phyloP scores from a whole-genome alignment of 2,888 invertebrate species.

The Hetaerina titia region DNA sequence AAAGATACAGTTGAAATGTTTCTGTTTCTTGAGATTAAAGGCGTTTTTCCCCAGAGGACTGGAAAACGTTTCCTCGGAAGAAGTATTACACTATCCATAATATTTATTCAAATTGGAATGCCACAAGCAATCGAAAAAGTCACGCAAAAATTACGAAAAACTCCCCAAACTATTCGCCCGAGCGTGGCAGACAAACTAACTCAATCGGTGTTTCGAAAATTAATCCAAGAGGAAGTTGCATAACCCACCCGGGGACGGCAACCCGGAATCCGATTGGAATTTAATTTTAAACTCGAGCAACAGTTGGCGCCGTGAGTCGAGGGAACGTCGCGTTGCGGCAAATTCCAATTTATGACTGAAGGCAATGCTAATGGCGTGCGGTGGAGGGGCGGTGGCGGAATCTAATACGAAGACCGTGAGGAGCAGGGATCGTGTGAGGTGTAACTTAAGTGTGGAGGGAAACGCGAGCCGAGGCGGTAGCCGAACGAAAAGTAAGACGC shows the following conservation, averaged over 20 bases:
- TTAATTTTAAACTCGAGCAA: slow-evolving; percentile 27
- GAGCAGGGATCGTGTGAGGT: too few relatives aligned
- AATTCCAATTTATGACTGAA: not conserved
- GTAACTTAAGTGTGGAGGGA: not conserved
- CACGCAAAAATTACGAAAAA: not conserved
- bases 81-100: too few relatives aligned
- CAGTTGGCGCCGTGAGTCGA: slow-evolving; percentile 1
- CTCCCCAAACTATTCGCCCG: not conserved
- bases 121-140: not conserved
- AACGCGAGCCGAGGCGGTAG: not conserved
- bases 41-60: too few relatives aligned
- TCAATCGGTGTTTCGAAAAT: not conserved
- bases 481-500: not conserved
- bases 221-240: not conserved
- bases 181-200: not conserved
- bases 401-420: not conserved
- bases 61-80: not conserved
- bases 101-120: not conserved
- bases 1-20: too few relatives aligned
- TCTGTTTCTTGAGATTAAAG: too few relatives aligned
- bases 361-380: not conserved
- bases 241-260: not conserved
- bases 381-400: not conserved
- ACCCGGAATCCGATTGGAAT: slow-evolving; percentile 9
- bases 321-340: not conserved